Evolutionary conservation across 2,797 vertebrate species (phyloP).

Genomic region (Neosalanx taihuensis): DNA sequence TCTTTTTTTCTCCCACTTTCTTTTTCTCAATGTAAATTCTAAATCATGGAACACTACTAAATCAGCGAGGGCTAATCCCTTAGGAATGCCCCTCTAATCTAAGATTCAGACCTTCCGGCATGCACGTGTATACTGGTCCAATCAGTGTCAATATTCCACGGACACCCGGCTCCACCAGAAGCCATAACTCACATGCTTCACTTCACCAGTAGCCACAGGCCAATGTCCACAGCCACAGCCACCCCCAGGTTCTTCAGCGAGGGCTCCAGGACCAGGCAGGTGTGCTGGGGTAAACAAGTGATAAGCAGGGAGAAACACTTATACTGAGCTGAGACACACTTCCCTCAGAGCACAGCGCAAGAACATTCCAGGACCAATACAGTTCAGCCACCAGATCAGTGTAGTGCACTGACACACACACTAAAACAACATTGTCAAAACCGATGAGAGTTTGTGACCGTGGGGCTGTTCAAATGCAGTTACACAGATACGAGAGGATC

Average conservation of each 20-base stretch:
- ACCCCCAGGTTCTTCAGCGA: slow-evolving; percentile 47
- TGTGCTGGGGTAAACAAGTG: neutral
- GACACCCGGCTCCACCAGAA: slow-evolving; percentile 44
- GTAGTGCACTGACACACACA: neutral
- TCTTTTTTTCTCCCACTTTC: neutral
- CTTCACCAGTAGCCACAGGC: slow-evolving; percentile 46
- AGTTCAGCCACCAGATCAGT: too few relatives aligned
- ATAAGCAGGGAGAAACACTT: neutral
- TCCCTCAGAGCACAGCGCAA: too few relatives aligned
- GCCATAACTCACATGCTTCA: slow-evolving; percentile 48
- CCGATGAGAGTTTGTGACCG: too few relatives aligned
- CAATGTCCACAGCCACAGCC: slow-evolving; percentile 51
- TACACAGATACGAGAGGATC: neutral
- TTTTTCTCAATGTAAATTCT: slow-evolving; percentile 14
- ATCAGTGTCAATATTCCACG: slow-evolving; percentile 46
- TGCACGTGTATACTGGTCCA: slow-evolving; percentile 43
- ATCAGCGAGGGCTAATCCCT: slow-evolving; percentile 36
- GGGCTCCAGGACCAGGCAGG: slow-evolving; percentile 11
- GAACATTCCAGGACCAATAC: too few relatives aligned
- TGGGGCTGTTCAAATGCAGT: neutral
- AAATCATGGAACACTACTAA: slow-evolving; percentile 21
- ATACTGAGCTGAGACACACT: too few relatives aligned
- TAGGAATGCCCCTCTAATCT: slow-evolving; percentile 5
- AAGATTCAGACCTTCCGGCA: slow-evolving; percentile 35
- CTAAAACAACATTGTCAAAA: neutral